phyloP scores from a whole-genome alignment of 2,113 vertebrate genomes.

The Crocuta crocuta region DNA sequence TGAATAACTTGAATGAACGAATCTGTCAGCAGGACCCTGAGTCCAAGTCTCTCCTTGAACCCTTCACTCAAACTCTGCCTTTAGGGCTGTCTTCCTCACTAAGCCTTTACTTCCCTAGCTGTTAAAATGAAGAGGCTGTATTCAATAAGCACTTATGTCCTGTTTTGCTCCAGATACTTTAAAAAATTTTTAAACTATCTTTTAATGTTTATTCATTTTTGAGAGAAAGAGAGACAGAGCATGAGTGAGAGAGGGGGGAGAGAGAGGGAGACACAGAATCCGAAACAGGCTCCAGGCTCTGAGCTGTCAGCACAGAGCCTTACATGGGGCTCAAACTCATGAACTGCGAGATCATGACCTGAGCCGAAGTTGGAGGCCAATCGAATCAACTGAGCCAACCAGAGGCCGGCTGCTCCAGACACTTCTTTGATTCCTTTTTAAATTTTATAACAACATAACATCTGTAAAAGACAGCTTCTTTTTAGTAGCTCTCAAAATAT shows the following conservation, averaged over 20 bases:
- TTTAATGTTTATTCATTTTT: too few species aligned
- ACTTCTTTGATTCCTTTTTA: background rate
- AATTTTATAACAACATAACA: conserved; percentile 48
- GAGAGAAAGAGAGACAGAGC: too few species aligned
- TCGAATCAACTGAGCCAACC: too few species aligned
- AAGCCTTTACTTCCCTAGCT: background rate
- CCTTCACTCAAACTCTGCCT: background rate
- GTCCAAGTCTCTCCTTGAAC: background rate
- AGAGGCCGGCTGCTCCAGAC: background rate
- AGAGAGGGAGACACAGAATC: too few species aligned
- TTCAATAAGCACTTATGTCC: background rate
- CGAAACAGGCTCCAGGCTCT: too few species aligned
- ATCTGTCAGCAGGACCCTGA: background rate
- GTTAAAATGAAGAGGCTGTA: conserved; percentile 5
- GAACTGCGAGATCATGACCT: too few species aligned
- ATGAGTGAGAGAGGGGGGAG: too few species aligned
- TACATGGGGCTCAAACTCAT: too few species aligned
- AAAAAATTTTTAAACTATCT: too few species aligned
- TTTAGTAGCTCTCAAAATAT: conserved; percentile 9
- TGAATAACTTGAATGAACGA: background rate
- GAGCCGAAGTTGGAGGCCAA: too few species aligned
- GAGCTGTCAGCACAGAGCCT: too few species aligned
- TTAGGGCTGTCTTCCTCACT: background rate
- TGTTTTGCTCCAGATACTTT: background rate
- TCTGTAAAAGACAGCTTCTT: conserved; percentile 8